Evolutionary conservation across 2,888 invertebrate species (phyloP).

Genomic region (Dasysyrphus albostriatus): DNA sequence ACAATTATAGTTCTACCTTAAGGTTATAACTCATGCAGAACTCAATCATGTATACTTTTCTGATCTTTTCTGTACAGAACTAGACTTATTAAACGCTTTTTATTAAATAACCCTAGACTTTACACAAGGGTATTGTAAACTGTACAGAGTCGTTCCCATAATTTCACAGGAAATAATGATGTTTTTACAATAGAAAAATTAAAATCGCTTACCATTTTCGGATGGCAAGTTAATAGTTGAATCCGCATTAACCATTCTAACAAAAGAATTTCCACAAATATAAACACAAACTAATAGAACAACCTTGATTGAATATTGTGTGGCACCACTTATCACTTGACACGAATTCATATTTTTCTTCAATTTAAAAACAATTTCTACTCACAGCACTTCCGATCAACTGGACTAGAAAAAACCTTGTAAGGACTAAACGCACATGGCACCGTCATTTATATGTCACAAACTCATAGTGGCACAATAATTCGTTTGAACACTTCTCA

Average conservation of each 20-base stretch:
- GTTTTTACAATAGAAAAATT: too few species aligned
- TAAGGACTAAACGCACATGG: conserved; percentile 49
- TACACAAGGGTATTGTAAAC: too few species aligned
- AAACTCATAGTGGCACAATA: conserved; percentile 16
- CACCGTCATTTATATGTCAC: conserved; percentile 59
- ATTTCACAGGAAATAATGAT: too few species aligned
- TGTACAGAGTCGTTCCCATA: too few species aligned
- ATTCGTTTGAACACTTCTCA: conserved; percentile 62
- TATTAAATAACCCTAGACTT: too few species aligned
- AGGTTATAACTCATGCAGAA: too few species aligned
- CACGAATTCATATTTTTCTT: conserved; percentile 61
- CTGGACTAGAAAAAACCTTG: conserved; percentile 39
- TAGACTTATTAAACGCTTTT: too few species aligned
- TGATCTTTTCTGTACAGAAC: too few species aligned
- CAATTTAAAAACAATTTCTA: not conserved
- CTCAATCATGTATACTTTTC: too few species aligned
- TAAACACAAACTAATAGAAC: conserved; percentile 46
- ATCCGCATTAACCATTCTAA: conserved; percentile 52
- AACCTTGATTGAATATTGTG: conserved; percentile 62
- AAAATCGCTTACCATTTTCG: conserved; percentile 51
- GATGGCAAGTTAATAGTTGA: conserved; percentile 41
- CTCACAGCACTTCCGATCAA: conserved; percentile 28
- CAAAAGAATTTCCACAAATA: conserved; percentile 34
- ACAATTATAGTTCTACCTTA: too few species aligned
- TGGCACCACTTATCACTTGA: conserved; percentile 65